These are phyloP conservation scores for Drosophila asahinai DNA, from an alignment of 1,140 invertebrate species.

Conservation along the genomic window DNA sequence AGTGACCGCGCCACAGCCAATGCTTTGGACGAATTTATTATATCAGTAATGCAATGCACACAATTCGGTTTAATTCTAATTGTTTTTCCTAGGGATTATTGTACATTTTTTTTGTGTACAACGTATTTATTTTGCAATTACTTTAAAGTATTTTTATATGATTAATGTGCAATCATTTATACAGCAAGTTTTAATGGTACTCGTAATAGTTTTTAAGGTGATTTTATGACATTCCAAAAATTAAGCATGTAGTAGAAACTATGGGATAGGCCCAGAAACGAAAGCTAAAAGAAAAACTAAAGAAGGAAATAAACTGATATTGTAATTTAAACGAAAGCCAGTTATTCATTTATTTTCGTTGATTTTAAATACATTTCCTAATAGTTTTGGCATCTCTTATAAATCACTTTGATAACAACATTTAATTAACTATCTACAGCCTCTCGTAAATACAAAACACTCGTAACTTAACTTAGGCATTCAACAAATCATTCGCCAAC, in stretches of 20 bases:
- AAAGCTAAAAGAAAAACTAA: conserved; percentile 35
- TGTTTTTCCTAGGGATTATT: conserved; percentile 44
- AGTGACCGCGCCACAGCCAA: conserved; percentile 48
- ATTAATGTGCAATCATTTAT: conserved; percentile 53
- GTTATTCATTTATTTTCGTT: too few species aligned
- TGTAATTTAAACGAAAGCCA: conserved; percentile 34
- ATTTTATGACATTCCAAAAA: conserved; percentile 82
- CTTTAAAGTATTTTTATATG: conserved; percentile 36
- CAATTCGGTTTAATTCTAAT: conserved; percentile 36
- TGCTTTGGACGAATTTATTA: conserved; percentile 48
- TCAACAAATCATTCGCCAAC: conserved; percentile 72
- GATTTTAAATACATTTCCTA: not conserved
- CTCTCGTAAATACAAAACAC: conserved; percentile 28
- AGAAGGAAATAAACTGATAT: conserved; percentile 41
- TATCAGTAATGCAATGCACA: conserved; percentile 57
- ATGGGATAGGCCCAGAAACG: conserved; percentile 45
- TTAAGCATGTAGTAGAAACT: conserved; percentile 65
- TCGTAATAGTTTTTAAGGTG: conserved; percentile 61
- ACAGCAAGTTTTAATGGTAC: conserved; percentile 40
- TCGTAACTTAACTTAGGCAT: conserved; percentile 25
- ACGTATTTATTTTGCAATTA: conserved; percentile 56
- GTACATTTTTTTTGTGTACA: conserved; percentile 38
- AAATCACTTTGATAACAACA: conserved; percentile 6
- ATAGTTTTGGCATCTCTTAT: too few species aligned
- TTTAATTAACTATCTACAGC: conserved; percentile 27